Conservation (phyloP, 2,888 invertebrate species). For the Podabrus alpinus region DNA sequence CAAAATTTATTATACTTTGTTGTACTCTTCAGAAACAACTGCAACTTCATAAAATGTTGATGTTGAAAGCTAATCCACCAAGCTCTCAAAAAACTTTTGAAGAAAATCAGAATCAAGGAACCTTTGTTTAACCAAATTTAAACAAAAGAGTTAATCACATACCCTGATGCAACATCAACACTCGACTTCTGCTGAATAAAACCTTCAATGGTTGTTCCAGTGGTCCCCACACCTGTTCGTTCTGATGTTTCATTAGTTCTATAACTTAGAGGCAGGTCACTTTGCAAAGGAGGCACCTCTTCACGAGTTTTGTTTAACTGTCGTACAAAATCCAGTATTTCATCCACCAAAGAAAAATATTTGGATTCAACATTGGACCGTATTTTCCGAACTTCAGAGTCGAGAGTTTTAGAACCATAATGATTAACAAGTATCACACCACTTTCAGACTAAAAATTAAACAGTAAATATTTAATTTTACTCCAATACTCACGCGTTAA, state of each 20-base stretch:
- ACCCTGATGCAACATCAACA: constrained; percentile 43
- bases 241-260: constrained; percentile 38
- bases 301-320: constrained; percentile 48
- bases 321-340: constrained; percentile 56
- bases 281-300: constrained; percentile 56
- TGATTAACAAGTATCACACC: constrained; percentile 60
- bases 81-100: too few relatives aligned
- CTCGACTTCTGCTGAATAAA: constrained; percentile 42
- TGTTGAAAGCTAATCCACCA: too few relatives aligned
- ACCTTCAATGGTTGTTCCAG: constrained; percentile 49
- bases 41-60: too few relatives aligned
- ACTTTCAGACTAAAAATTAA: constrained; percentile 55
- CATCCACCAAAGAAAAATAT: constrained; percentile 54
- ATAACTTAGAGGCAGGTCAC: constrained; percentile 54
- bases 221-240: constrained; percentile 36
- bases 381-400: constrained; percentile 55
- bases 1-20: too few relatives aligned
- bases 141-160: constrained; percentile 1
- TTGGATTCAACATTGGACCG: constrained; percentile 54
- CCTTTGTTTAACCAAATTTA: too few relatives aligned
- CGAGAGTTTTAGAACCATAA: constrained; percentile 55
- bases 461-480: not conserved
- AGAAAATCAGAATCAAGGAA: too few relatives aligned
- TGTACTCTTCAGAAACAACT: too few relatives aligned
- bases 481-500: constrained; percentile 42